These are phyloP conservation scores for Mico argentatus DNA, from an alignment of 2,797 vertebrate genomes.

Conservation along the genomic window DNA sequence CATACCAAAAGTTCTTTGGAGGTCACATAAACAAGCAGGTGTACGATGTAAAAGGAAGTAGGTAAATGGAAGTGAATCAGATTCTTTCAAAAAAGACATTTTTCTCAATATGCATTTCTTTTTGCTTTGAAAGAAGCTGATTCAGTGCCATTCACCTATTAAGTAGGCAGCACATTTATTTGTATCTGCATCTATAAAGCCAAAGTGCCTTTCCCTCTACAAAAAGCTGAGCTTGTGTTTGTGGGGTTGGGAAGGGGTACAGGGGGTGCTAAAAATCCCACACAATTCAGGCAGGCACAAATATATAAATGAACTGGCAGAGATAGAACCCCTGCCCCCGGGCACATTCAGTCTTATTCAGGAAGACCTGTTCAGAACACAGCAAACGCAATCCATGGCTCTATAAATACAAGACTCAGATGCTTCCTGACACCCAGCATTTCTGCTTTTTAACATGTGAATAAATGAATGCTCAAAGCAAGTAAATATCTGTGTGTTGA, in stretches of 20 bases:
- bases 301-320: neutral
- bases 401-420: neutral
- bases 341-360: neutral
- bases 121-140: conserved; percentile 71
- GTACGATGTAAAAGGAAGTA: conserved; percentile 54
- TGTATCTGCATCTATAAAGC: conserved; percentile 48
- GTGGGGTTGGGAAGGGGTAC: neutral
- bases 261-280: neutral
- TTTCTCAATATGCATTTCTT: conserved; percentile 50
- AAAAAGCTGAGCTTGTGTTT: conserved; percentile 35
- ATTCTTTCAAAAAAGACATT: conserved; percentile 61
- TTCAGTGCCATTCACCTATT: conserved; percentile 67
- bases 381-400: neutral
- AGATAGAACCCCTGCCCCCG: neutral
- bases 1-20: conserved; percentile 20
- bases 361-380: conserved; percentile 47
- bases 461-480: neutral
- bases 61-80: conserved; percentile 56
- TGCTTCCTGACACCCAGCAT: conserved; percentile 4
- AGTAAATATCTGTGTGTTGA: conserved; percentile 56
- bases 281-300: neutral
- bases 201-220: neutral
- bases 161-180: conserved; percentile 44
- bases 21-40: conserved; percentile 70
- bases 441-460: conserved; percentile 44